These are phyloP conservation scores for Ellobius talpinus DNA, from an alignment of 2,113 vertebrate genomes.

Conservation along the genomic window DNA sequence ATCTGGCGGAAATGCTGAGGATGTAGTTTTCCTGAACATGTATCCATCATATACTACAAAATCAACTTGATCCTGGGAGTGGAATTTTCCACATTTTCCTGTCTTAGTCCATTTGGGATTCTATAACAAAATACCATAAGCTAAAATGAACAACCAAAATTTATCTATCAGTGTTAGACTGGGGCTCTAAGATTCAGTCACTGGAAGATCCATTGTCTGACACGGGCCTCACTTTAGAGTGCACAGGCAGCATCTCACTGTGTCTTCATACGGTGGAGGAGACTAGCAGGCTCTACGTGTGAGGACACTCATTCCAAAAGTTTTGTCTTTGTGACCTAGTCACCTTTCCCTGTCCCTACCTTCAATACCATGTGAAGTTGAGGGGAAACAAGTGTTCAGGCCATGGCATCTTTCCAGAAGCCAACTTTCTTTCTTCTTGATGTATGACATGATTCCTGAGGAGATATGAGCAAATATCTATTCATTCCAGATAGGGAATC, in stretches of 20 bases:
- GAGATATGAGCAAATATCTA: background rate
- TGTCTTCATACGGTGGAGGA: background rate
- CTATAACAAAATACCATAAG: background rate
- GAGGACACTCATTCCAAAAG: background rate
- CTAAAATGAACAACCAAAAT: background rate
- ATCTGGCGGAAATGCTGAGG: background rate
- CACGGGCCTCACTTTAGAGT: background rate
- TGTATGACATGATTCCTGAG: background rate
- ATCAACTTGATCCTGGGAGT: background rate
- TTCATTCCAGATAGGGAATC: background rate
- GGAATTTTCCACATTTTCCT: background rate
- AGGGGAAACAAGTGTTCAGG: background rate
- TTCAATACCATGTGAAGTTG: background rate
- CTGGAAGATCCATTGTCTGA: background rate
- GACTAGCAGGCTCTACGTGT: background rate
- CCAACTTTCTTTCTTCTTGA: background rate
- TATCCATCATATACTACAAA: background rate
- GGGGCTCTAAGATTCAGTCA: background rate
- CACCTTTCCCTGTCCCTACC: rapidly evolving
- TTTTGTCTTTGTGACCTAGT: background rate
- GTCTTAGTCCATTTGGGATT: background rate
- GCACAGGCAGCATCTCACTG: background rate
- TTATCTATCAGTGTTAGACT: background rate
- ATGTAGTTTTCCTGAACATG: background rate
- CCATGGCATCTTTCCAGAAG: background rate